phyloP scores from a whole-genome alignment of 1,140 invertebrate species.

The Drosophila bipectinata region DNA sequence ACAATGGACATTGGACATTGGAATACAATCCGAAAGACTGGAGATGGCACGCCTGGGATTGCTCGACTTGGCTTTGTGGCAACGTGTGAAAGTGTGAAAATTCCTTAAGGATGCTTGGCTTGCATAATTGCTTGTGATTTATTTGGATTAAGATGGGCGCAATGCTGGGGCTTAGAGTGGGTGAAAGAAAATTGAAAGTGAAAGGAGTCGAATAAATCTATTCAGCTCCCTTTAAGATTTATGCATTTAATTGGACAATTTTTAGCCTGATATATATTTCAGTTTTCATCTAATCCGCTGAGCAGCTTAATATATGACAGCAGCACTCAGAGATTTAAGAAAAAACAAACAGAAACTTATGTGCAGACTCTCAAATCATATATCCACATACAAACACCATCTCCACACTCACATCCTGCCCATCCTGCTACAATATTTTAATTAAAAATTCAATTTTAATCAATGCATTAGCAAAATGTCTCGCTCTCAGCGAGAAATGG shows the following conservation, averaged over 20 bases:
- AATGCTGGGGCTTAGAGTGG: conserved; percentile 12
- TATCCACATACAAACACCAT: neutral
- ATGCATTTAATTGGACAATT: conserved; percentile 11
- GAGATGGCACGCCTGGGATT: conserved; percentile 40
- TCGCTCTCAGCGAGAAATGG: conserved; percentile 69
- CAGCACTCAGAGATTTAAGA: conserved; percentile 18
- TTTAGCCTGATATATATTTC: neutral
- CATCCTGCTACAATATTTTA: conserved; percentile 68
- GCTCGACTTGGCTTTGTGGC: conserved; percentile 52
- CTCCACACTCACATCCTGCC: conserved; percentile 8
- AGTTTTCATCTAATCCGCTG: conserved; percentile 32
- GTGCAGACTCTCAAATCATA: conserved; percentile 3
- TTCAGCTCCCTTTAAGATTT: neutral
- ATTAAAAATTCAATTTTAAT: conserved; percentile 84
- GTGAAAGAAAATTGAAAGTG: conserved; percentile 45
- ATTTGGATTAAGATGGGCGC: conserved; percentile 69
- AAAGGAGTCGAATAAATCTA: conserved; percentile 29
- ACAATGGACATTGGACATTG: conserved; percentile 11
- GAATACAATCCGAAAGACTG: conserved; percentile 13
- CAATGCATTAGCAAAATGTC: conserved; percentile 83
- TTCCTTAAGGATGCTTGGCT: conserved; percentile 77
- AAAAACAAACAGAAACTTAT: conserved; percentile 40
- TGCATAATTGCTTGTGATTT: conserved; percentile 79
- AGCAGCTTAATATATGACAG: conserved; percentile 29
- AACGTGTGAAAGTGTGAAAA: conserved; percentile 76